phyloP scores from a whole-genome alignment of 1,140 invertebrate genomes.

The Tribolium castaneum region DNA sequence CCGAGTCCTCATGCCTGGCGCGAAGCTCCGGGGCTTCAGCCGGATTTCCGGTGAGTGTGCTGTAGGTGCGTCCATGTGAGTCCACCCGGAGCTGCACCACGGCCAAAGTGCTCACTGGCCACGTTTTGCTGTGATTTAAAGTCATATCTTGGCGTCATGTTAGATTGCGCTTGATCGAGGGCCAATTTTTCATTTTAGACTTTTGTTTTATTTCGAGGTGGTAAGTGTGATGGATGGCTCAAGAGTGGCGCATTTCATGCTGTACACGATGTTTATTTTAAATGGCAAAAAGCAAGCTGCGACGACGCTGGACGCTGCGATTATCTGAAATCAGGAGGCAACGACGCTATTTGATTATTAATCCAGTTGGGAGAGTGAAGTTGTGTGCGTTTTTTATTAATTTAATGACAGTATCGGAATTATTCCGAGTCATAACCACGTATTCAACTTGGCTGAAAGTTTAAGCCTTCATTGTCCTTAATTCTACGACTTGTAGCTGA shows the following conservation, averaged over 20 bases:
- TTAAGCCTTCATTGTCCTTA: constrained; percentile 30
- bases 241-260: not conserved
- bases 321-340: not conserved
- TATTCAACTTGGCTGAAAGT: constrained; percentile 7
- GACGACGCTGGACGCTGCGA: not conserved
- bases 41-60: constrained; percentile 52
- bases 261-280: constrained; percentile 1
- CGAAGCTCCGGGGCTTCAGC: not conserved
- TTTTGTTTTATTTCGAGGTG: constrained; percentile 7
- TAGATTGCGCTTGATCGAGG: constrained; percentile 33
- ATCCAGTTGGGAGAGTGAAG: no score
- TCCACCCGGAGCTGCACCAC: constrained; percentile 62
- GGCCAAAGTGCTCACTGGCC: constrained; percentile 62
- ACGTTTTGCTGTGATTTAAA: constrained; percentile 64
- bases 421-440: constrained; percentile 19
- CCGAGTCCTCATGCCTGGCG: not conserved
- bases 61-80: constrained; percentile 60
- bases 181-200: constrained; percentile 31
- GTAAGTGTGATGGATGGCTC: constrained; percentile 12
- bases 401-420: constrained; percentile 14
- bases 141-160: constrained; percentile 55
- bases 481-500: constrained; percentile 14
- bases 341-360: not conserved
- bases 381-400: not conserved
- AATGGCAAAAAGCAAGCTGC: not conserved